These are phyloP conservation scores for Caloenas nicobarica DNA, from an alignment of 2,113 vertebrate species.

Conservation along the genomic window DNA sequence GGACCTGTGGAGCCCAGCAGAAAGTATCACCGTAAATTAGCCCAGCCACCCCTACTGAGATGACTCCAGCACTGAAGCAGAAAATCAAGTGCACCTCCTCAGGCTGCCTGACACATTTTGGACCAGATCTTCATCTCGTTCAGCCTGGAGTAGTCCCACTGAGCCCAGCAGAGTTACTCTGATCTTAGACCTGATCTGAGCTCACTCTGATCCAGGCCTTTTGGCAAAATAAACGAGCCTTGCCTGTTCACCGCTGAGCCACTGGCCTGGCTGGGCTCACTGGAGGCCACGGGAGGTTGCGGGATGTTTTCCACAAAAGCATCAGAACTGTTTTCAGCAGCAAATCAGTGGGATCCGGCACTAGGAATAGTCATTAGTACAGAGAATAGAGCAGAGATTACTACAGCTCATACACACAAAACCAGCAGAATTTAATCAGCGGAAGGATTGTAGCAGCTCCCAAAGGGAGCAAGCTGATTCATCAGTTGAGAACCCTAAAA, in stretches of 20 bases:
- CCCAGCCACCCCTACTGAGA: neutral
- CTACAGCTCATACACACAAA: slow-evolving; percentile 24
- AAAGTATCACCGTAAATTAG: neutral
- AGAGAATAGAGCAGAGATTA: slow-evolving; percentile 36
- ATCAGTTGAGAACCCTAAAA: neutral
- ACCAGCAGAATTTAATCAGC: slow-evolving; percentile 35
- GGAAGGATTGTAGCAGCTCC: neutral
- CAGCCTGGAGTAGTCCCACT: neutral
- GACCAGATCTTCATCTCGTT: neutral
- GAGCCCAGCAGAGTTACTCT: neutral
- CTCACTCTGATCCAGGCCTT: neutral
- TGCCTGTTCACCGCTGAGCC: neutral
- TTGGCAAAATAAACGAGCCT: neutral
- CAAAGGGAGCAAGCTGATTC: slow-evolving; percentile 22
- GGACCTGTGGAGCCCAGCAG: neutral
- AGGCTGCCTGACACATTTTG: neutral
- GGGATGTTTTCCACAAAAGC: slow-evolving; percentile 6
- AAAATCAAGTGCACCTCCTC: neutral
- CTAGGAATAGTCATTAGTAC: neutral
- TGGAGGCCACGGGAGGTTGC: neutral
- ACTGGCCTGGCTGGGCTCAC: neutral
- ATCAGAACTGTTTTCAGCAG: slow-evolving; percentile 7
- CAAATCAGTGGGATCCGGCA: slow-evolving; percentile 12
- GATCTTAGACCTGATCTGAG: neutral
- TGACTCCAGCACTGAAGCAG: neutral